Conservation (phyloP, 2,888 invertebrate genomes). For the Dryococelus australis region DNA sequence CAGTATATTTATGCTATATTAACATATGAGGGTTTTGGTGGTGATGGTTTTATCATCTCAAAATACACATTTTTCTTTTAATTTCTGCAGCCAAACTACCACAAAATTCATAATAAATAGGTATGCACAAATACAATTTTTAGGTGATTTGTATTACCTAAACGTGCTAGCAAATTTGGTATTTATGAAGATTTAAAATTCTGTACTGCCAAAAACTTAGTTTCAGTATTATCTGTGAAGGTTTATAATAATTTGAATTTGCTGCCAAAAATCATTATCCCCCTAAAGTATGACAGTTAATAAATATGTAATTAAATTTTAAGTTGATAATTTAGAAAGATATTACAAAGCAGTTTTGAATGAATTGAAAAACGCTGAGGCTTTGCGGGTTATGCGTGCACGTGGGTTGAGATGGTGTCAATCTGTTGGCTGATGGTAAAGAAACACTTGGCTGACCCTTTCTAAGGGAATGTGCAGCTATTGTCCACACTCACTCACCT, state of each 20-base stretch:
- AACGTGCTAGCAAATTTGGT: neutral
- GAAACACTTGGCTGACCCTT: constrained; percentile 31
- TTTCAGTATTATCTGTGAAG: neutral
- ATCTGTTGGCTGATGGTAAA: constrained; percentile 23
- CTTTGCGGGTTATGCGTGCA: constrained; percentile 42
- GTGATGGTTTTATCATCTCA: constrained; percentile 23
- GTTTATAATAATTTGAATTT: neutral
- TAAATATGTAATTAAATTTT: neutral
- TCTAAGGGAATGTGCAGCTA: constrained; percentile 39
- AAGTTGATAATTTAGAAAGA: constrained; percentile 17
- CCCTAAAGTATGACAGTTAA: neutral
- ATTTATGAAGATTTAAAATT: neutral
- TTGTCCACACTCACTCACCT: constrained; percentile 42
- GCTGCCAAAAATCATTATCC: neutral
- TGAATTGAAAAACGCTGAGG: constrained; percentile 45
- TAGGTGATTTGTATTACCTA: neutral
- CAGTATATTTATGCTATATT: constrained; percentile 19
- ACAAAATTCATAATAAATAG: neutral
- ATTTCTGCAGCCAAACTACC: neutral
- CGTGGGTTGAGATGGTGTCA: constrained; percentile 40
- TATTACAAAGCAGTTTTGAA: constrained; percentile 38
- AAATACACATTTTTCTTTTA: neutral
- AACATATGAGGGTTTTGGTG: constrained; percentile 37
- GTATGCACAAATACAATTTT: constrained; percentile 8
- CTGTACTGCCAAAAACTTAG: neutral